A percentile compares a stretch with the other conserved stretches of the same genome.
These are phyloP conservation scores for Drosophila gaucha DNA, from an alignment of 2,888 invertebrate genomes.

Conservation along the genomic window DNA sequence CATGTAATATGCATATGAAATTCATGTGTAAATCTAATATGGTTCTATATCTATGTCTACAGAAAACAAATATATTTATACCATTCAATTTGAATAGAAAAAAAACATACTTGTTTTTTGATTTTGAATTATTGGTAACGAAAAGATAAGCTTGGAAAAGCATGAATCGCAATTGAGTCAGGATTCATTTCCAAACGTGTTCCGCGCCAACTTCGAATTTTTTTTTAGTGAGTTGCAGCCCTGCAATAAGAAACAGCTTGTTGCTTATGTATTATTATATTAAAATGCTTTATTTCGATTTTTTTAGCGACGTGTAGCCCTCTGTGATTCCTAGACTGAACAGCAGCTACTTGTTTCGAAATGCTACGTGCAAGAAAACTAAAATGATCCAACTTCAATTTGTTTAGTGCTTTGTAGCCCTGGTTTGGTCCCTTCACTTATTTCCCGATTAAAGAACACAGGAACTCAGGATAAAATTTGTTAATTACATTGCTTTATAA, in stretches of 20 bases:
- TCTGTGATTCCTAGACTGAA: too few relatives aligned
- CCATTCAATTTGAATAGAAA: conserved; percentile 3
- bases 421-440: background rate
- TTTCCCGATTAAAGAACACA: background rate
- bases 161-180: too few relatives aligned
- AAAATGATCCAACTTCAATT: too few relatives aligned
- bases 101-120: background rate
- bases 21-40: background rate
- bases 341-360: too few relatives aligned
- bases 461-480: background rate
- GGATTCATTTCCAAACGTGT: background rate
- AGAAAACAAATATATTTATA: conserved; percentile 12
- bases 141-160: background rate
- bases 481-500: conserved; percentile 1
- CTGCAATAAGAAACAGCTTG: too few relatives aligned
- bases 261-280: too few relatives aligned
- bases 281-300: too few relatives aligned
- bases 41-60: background rate
- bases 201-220: too few relatives aligned
- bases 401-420: background rate
- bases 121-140: background rate
- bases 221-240: background rate
- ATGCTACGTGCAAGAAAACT: too few relatives aligned
- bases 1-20: conserved; percentile 5
- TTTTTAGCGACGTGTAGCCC: too few relatives aligned